phyloP scores from a whole-genome alignment of 1,140 invertebrate species.

The Pissodes strobi region DNA sequence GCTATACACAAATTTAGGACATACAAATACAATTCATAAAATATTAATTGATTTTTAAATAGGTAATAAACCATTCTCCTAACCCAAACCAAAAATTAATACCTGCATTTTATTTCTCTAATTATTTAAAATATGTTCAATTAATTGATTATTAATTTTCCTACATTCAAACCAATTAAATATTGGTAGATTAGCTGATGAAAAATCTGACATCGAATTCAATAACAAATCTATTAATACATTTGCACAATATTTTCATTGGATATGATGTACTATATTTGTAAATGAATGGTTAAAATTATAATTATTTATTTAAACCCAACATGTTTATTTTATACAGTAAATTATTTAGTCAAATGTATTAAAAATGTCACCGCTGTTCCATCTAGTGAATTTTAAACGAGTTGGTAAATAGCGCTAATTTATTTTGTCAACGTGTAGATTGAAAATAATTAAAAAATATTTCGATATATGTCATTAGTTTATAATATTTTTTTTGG shows the following conservation, averaged over 20 bases:
- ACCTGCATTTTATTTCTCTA: too few relatives aligned
- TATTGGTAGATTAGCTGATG: neutral
- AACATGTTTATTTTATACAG: neutral
- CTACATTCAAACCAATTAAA: neutral
- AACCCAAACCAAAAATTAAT: neutral
- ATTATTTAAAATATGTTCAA: too few relatives aligned
- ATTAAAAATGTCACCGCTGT: neutral
- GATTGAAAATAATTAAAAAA: too few relatives aligned
- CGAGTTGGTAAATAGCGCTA: neutral
- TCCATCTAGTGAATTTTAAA: neutral
- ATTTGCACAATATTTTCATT: neutral
- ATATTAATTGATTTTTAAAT: neutral
- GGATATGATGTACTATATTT: too few relatives aligned
- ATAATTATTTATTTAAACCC: neutral
- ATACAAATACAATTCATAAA: neutral
- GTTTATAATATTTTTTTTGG: too few relatives aligned
- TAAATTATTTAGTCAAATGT: too few relatives aligned
- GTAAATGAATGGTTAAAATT: too few relatives aligned
- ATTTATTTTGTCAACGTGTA: neutral
- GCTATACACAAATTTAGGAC: constrained; percentile 5
- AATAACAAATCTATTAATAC: neutral
- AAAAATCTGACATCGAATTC: neutral
- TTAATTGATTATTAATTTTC: too few relatives aligned
- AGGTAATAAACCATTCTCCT: neutral
- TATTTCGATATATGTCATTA: too few relatives aligned